These are phyloP conservation scores for Saimiri boliviensis DNA, from an alignment of 2,113 vertebrate genomes.

Conservation along the genomic window DNA sequence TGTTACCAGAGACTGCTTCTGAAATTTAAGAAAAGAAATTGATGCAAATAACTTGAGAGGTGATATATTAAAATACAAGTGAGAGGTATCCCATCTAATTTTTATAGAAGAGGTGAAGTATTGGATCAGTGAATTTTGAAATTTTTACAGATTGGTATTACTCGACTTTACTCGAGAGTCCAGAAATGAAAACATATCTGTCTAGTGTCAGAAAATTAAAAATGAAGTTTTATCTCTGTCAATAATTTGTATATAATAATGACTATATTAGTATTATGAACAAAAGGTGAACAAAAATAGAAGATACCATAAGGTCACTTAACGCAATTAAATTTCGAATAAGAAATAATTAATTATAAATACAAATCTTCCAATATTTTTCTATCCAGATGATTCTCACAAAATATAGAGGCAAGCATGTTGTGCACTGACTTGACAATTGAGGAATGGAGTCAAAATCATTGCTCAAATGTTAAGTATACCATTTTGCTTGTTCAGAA, in stretches of 20 bases:
- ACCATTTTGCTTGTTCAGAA: neutral
- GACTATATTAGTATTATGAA: neutral
- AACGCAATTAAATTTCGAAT: neutral
- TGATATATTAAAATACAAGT: slow-evolving; percentile 13
- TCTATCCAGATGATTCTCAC: neutral
- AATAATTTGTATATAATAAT: neutral
- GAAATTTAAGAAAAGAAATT: slow-evolving; percentile 20
- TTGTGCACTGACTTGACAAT: neutral
- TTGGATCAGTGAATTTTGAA: neutral
- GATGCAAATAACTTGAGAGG: neutral
- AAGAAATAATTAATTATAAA: neutral
- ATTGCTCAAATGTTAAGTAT: neutral
- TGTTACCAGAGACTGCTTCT: neutral
- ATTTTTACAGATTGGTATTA: neutral
- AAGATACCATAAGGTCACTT: neutral
- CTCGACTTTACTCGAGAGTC: neutral
- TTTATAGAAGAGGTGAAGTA: slow-evolving; percentile 25
- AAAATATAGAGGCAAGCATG: neutral
- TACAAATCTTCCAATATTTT: neutral
- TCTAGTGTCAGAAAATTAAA: slow-evolving; percentile 33
- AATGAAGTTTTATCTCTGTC: neutral
- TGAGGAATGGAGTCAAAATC: neutral
- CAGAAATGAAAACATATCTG: neutral
- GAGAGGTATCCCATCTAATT: neutral
- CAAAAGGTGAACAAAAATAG: neutral